Percentiles rank a stretch among this genome's conserved stretches.
These are phyloP conservation scores for Lypha dubia DNA, from an alignment of 2,888 invertebrate genomes.

Conservation along the genomic window DNA sequence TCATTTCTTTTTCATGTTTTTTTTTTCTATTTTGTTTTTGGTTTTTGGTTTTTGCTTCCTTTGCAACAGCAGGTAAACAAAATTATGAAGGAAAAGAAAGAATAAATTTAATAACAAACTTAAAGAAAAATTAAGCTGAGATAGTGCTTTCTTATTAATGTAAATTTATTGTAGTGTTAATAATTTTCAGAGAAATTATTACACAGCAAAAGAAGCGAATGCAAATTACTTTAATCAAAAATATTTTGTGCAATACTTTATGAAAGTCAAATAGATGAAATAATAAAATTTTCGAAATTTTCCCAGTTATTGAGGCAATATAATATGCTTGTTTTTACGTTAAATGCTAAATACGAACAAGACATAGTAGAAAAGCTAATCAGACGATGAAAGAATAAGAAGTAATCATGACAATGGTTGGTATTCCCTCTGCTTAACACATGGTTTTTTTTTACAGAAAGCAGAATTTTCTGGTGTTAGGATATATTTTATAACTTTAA, in stretches of 20 bases:
- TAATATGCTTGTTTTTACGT: too few species aligned
- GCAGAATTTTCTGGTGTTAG: too few species aligned
- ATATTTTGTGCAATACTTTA: not conserved
- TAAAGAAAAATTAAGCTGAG: constrained; percentile 10
- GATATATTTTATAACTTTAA: too few species aligned
- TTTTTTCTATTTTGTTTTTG: too few species aligned
- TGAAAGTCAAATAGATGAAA: not conserved
- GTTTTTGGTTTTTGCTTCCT: not conserved
- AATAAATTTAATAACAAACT: constrained; percentile 32
- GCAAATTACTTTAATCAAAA: constrained; percentile 20
- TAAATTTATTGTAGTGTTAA: constrained; percentile 45
- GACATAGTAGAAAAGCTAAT: too few species aligned
- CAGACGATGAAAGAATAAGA: too few species aligned
- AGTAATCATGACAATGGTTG: too few species aligned
- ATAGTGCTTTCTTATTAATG: not conserved
- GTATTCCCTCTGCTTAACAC: too few species aligned
- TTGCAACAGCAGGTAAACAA: constrained; percentile 61
- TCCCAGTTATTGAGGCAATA: too few species aligned
- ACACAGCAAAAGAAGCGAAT: constrained; percentile 13
- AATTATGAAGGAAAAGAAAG: constrained; percentile 49
- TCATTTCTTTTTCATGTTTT: constrained; percentile 31
- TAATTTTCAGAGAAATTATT: constrained; percentile 51
- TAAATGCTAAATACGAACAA: too few species aligned
- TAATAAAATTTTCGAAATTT: not conserved
- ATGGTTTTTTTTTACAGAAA: too few species aligned